Percentiles rank a stretch among this genome's conserved stretches.
phyloP scores from a whole-genome alignment of 2,113 vertebrate genomes.

The Grallaria varia region DNA sequence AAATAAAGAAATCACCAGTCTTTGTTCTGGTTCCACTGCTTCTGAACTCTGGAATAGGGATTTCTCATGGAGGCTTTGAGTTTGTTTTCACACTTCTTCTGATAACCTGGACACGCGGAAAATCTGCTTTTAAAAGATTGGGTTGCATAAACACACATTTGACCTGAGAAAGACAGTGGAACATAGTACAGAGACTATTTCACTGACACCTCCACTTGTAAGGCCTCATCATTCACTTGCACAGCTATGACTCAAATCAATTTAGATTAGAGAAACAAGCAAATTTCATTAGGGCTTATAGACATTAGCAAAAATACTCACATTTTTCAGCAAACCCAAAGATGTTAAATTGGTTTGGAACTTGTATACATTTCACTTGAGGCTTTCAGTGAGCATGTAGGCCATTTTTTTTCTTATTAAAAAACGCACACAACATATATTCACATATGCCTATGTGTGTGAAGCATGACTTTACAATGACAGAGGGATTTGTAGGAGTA shows the following conservation, averaged over 20 bases:
- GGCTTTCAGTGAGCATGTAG: background rate
- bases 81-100: background rate
- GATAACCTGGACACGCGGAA: fast-evolving
- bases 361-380: background rate
- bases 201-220: background rate
- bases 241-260: background rate
- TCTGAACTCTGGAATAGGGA: background rate
- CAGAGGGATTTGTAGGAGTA: background rate
- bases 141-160: background rate
- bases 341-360: background rate
- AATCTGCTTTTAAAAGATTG: background rate
- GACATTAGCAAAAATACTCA: background rate
- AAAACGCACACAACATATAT: background rate
- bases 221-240: background rate
- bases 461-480: background rate
- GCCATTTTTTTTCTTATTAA: background rate
- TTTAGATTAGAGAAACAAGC: background rate
- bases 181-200: background rate
- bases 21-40: background rate
- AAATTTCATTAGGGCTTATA: background rate
- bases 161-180: background rate
- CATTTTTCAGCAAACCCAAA: background rate
- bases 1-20: background rate
- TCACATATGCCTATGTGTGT: background rate
- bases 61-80: background rate